Base-by-base conservation (phyloP, 1,140 invertebrate genomes). In the Drosophila pruinosa region DNA sequence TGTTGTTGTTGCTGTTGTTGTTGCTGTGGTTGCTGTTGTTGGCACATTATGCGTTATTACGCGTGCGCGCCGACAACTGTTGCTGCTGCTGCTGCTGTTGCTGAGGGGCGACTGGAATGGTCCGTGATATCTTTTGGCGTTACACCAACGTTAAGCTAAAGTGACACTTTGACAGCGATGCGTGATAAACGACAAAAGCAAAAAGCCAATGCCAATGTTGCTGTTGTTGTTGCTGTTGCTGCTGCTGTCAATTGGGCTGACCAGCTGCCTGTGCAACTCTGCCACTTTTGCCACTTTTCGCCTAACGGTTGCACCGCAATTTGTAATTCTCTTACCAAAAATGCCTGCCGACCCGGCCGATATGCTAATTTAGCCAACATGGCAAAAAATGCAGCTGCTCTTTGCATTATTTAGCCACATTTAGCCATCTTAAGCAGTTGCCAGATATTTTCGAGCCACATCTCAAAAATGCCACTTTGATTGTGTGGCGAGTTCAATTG, bases 101-200 rank as follows among this genome's bases (percentile, higher is more conserved):
- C 34, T 24, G 22, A 5, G 19, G 28, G 28, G 12, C 50, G 43
- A 63, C 57, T 41, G 45, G 47, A 56, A 62, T 52, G 62, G 58
- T 62, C 52, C 59, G 53, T 63, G 77, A 86, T 86, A 86, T 88
- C 78, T 79, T 67, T 63, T 78, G 57, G 77, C 74, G 43, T 77
- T 72, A 59, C 57, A 72, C 43, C 52, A 58, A 78, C 78, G 75
- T 67, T 89, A 89, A 89, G 85, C 85, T 72, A 89, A 89, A 89
- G 85, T 89, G 83, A 89, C 83, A 89, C 43, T 70, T 89, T 89
- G 86, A 89, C 86, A 89, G 86, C 88, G 75, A 89, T 89, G 88
- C 81, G 78, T 88, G 88, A 89, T 88, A 88, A 89, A 89, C 86
- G 88, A 71, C 78, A 70, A 77, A 83, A 63, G 61, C 63, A 75